These are phyloP conservation scores for Choristoneura fumiferana DNA, from an alignment of 1,140 invertebrate genomes.

Conservation along the genomic window DNA sequence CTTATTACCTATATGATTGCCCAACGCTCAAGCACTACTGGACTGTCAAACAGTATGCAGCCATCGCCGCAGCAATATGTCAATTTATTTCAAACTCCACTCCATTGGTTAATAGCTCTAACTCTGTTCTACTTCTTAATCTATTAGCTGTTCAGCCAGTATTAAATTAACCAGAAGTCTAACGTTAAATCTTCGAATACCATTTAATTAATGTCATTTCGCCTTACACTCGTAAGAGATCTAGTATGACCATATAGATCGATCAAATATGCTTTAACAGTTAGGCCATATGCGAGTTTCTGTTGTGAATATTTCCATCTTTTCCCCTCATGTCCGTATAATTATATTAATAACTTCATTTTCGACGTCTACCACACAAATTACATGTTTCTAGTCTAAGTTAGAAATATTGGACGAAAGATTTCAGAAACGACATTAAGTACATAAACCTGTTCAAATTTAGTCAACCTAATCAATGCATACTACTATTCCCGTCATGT, in stretches of 20 bases:
- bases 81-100: too few relatives aligned
- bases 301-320: not conserved
- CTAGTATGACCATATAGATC: not conserved
- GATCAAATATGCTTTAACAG: too few relatives aligned
- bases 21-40: too few relatives aligned
- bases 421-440: slow-evolving; percentile 2
- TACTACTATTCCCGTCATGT: too few relatives aligned
- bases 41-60: too few relatives aligned
- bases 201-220: not conserved
- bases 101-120: too few relatives aligned
- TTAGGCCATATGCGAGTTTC: slow-evolving; percentile 15
- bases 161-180: not conserved
- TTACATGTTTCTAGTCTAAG: slow-evolving; percentile 8
- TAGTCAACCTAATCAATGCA: too few relatives aligned
- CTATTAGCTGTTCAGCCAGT: not conserved
- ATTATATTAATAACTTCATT: slow-evolving; percentile 6
- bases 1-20: too few relatives aligned
- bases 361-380: slow-evolving; percentile 6
- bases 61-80: too few relatives aligned
- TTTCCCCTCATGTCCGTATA: not conserved
- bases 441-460: too few relatives aligned
- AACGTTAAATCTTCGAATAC: too few relatives aligned
- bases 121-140: not conserved
- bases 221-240: too few relatives aligned
- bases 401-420: slow-evolving; percentile 16